Conservation (phyloP, 30 jellyfish, hydroid and myxozoan genomes). For the Turritopsis rubra region DNA sequence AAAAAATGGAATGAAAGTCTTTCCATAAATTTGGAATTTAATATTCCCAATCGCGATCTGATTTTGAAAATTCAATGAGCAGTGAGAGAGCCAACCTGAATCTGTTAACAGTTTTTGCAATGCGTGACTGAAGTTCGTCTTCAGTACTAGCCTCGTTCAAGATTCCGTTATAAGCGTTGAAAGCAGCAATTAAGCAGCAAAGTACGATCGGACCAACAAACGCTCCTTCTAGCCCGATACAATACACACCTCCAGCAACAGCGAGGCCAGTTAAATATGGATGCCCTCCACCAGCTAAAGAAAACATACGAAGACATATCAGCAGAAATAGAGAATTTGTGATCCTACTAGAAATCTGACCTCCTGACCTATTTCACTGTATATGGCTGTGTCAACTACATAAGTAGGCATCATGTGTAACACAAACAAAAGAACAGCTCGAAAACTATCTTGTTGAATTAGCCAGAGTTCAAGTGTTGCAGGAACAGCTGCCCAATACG, state of each 20-base stretch:
- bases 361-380: slow-evolving; percentile 82
- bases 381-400: slow-evolving; percentile 82
- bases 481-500: slow-evolving; percentile 91
- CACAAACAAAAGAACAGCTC: slow-evolving; percentile 50
- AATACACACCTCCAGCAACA: slow-evolving; percentile 89
- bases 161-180: slow-evolving; percentile 57
- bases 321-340: not conserved
- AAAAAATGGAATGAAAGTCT: not conserved
- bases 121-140: not conserved
- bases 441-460: slow-evolving; percentile 65
- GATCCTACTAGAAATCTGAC: not conserved
- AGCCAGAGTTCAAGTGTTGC: slow-evolving; percentile 85
- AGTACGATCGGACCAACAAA: slow-evolving; percentile 86
- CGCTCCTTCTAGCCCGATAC: slow-evolving; percentile 93
- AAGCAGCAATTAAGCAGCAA: slow-evolving; percentile 84
- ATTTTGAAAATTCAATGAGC: too few species aligned
- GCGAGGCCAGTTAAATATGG: slow-evolving; percentile 93
- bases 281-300: slow-evolving; percentile 77
- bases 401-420: slow-evolving; percentile 79
- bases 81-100: not conserved
- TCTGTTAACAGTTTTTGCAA: not conserved
- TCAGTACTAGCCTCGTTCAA: slow-evolving; percentile 8
- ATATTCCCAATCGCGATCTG: not conserved
- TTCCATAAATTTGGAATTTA: not conserved
- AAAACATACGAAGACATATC: not conserved